A percentile compares a stretch with the other conserved stretches of the same genome.
Evolutionary conservation across 2,888 invertebrate genomes (phyloP).

Genomic region (Julus scandinavius): DNA sequence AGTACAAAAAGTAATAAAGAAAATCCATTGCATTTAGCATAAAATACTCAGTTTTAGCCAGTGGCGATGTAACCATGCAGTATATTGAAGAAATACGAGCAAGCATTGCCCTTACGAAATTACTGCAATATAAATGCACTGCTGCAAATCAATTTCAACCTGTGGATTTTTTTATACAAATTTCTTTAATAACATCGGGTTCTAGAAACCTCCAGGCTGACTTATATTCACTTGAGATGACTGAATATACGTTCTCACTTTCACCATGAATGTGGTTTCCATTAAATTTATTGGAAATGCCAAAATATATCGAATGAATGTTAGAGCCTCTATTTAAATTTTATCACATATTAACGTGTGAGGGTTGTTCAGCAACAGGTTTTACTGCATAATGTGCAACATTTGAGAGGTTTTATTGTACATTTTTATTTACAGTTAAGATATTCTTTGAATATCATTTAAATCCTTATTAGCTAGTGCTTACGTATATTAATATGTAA

Average conservation of each 20-base stretch:
- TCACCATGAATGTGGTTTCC: conserved; percentile 3
- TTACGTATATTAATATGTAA: no score
- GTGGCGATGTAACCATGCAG: not conserved
- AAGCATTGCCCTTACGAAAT: not conserved
- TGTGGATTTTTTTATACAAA: not conserved
- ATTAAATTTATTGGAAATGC: conserved; percentile 44
- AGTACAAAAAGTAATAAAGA: no score
- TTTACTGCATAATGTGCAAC: not conserved
- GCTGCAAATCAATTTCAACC: not conserved
- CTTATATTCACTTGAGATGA: conserved; percentile 10
- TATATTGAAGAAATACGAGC: not conserved
- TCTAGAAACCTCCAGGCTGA: not conserved
- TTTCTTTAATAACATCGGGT: conserved; percentile 19
- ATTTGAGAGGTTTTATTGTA: no score
- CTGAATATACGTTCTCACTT: conserved; percentile 22
- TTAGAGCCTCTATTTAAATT: not conserved
- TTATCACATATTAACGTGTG: not conserved
- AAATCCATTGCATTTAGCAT: not conserved
- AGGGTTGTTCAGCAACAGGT: not conserved
- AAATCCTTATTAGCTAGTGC: no score
- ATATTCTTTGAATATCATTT: no score
- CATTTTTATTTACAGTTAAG: no score
- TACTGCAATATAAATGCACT: not conserved
- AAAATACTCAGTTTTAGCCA: not conserved
- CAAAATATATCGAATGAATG: not conserved